phyloP scores from a whole-genome alignment of 2,113 vertebrate genomes.

The Corythoichthys intestinalis region DNA sequence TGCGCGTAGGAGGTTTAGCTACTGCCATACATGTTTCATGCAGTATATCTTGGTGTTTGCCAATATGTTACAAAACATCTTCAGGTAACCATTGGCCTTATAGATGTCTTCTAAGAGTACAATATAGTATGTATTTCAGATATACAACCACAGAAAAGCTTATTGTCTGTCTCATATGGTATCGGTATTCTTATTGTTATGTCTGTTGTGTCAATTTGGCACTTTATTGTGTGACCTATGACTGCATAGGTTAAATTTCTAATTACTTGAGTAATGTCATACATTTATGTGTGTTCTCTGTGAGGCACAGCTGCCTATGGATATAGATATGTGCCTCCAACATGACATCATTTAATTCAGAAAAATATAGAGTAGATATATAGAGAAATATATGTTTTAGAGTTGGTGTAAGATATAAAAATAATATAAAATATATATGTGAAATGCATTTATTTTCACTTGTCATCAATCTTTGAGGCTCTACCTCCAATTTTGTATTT shows the following conservation, averaged over 20 bases:
- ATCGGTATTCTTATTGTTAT: slow-evolving; percentile 69
- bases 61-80: slow-evolving; percentile 81
- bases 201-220: slow-evolving; percentile 85
- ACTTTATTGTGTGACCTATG: slow-evolving; percentile 92
- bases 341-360: slow-evolving; percentile 77
- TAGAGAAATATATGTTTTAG: slow-evolving; percentile 71
- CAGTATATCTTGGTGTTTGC: slow-evolving; percentile 80
- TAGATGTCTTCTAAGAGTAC: slow-evolving; percentile 81
- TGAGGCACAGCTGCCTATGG: slow-evolving; percentile 90
- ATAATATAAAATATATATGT: slow-evolving; percentile 73
- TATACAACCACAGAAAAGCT: slow-evolving; percentile 71
- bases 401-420: slow-evolving; percentile 71
- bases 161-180: slow-evolving; percentile 77
- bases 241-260: slow-evolving; percentile 86
- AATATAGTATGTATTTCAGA: slow-evolving; percentile 73
- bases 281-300: slow-evolving; percentile 83
- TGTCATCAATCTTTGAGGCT: slow-evolving; percentile 94
- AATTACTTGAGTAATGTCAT: slow-evolving; percentile 95
- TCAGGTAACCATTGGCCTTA: slow-evolving; percentile 97
- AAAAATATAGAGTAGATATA: slow-evolving; percentile 68
- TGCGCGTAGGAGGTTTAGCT: slow-evolving; percentile 70
- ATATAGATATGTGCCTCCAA: slow-evolving; percentile 93
- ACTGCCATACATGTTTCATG: slow-evolving; percentile 77
- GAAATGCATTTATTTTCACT: slow-evolving; percentile 81
- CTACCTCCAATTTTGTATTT: slow-evolving; percentile 99